Conservation (phyloP, 1,140 invertebrate genomes). For the Luehdorfia chinensis region DNA sequence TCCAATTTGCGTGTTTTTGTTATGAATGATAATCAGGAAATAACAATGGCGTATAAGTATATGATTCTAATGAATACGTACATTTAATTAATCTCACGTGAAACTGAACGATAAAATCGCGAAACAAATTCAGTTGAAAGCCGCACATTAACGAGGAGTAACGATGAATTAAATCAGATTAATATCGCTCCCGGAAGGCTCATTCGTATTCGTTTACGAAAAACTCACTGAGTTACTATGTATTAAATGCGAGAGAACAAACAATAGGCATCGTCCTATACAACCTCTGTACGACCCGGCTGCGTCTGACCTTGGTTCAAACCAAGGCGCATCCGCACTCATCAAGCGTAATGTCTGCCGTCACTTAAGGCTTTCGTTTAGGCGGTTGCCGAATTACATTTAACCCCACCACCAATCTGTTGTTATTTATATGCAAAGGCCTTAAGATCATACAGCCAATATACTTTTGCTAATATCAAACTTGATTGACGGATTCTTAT, state of each 20-base stretch:
- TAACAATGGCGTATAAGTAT: slow-evolving; percentile 7
- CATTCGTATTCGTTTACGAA: slow-evolving; percentile 33
- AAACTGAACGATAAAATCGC: not conserved
- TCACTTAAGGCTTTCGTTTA: slow-evolving; percentile 27
- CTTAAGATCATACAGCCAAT: not conserved
- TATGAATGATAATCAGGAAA: slow-evolving; percentile 3
- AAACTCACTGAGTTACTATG: slow-evolving; percentile 41
- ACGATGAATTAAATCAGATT: slow-evolving; percentile 3
- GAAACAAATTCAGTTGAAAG: not conserved
- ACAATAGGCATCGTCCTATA: slow-evolving; percentile 47
- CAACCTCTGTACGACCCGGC: slow-evolving; percentile 55
- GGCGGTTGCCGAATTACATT: slow-evolving; percentile 16
- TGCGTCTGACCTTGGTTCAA: slow-evolving; percentile 49
- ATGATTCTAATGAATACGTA: slow-evolving; percentile 3
- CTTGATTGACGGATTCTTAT: not conserved
- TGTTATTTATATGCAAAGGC: not conserved
- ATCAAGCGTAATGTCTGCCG: slow-evolving; percentile 33
- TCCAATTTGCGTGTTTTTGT: too few relatives aligned
- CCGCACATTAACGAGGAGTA: not conserved
- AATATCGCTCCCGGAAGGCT: slow-evolving; percentile 39
- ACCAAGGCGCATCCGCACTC: slow-evolving; percentile 60
- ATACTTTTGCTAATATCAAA: not conserved
- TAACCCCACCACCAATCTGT: too few relatives aligned
- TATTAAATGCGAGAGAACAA: slow-evolving; percentile 43
- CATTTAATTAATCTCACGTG: slow-evolving; percentile 1